Percentiles rank a stretch among this genome's conserved stretches.
Evolutionary conservation across 2,113 vertebrate species (phyloP).

Genomic region (Acanthochromis polyacanthus): DNA sequence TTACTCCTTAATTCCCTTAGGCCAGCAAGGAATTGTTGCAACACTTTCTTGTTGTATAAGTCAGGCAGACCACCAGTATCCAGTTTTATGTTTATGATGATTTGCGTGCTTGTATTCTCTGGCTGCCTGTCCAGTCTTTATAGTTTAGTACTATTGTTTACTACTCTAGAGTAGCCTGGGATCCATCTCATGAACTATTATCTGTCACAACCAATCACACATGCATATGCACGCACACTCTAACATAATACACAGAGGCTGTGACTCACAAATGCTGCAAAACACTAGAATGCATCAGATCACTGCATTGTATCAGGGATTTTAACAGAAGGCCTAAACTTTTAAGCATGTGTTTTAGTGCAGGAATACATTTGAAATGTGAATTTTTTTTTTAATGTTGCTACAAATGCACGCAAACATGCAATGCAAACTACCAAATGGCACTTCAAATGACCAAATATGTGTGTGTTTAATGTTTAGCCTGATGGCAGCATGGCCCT

Average conservation of each 20-base stretch:
- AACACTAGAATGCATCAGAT: constrained; percentile 47
- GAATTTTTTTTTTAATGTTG: not conserved
- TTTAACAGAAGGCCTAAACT: constrained; percentile 23
- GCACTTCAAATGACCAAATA: not conserved
- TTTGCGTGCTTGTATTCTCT: not conserved
- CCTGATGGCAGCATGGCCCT: constrained; percentile 93
- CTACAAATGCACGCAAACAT: not conserved
- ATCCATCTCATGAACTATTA: not conserved
- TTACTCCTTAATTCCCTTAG: not conserved
- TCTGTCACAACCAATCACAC: constrained; percentile 17
- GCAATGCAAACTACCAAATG: not conserved
- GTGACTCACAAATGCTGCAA: constrained; percentile 56
- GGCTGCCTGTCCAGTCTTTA: not conserved
- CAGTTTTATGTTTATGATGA: not conserved
- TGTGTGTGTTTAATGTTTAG: constrained; percentile 73
- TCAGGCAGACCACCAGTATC: not conserved
- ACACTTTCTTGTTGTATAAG: not conserved
- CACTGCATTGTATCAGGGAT: constrained; percentile 58
- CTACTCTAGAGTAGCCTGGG: not conserved
- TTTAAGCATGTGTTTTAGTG: constrained; percentile 11
- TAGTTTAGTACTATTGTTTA: not conserved
- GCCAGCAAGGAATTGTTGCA: no score
- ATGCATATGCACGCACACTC: constrained; percentile 25
- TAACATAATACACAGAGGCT: constrained; percentile 25
- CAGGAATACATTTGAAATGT: not conserved